Evolutionary conservation across 37 sponge, comb jelly and placozoan species (phyloP).

Genomic region (Geodia barretti): DNA sequence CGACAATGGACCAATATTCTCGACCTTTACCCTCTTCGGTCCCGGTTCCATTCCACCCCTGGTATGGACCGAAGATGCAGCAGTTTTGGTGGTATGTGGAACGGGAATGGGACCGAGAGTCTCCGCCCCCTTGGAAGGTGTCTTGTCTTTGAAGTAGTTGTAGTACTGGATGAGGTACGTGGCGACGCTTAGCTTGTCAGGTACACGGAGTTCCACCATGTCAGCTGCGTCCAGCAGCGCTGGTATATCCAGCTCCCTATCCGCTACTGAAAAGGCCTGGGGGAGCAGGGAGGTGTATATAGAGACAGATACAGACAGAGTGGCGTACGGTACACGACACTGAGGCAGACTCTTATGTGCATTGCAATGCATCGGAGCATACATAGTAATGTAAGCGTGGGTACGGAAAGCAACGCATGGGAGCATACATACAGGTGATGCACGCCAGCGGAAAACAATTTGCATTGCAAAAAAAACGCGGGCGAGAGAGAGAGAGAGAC

Average conservation of each 20-base stretch:
- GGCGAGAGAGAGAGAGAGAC: neutral
- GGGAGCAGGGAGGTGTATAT: neutral
- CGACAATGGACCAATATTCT: neutral
- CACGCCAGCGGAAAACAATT: too few relatives aligned
- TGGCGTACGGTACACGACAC: constrained; percentile 24
- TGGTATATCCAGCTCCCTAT: constrained; percentile 80
- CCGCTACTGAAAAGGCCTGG: constrained; percentile 89
- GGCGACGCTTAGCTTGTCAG: constrained; percentile 92
- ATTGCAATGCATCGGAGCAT: too few relatives aligned
- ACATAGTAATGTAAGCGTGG: too few relatives aligned
- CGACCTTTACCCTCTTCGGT: constrained; percentile 19
- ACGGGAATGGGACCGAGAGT: neutral
- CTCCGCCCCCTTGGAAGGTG: constrained; percentile 14
- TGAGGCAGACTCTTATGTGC: too few relatives aligned
- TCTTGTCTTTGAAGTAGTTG: constrained; percentile 91
- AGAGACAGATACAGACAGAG: neutral
- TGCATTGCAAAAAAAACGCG: too few relatives aligned
- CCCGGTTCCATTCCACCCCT: neutral
- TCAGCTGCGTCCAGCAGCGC: constrained; percentile 93
- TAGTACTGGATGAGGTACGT: constrained; percentile 92
- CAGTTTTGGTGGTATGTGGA: neutral
- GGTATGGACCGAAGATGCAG: too few relatives aligned
- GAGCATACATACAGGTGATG: too few relatives aligned
- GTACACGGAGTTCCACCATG: constrained; percentile 82
- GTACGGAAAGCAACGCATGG: too few relatives aligned